Evolutionary conservation across 2,888 invertebrate genomes (phyloP), one percentile per base, ranked within the genome.

Genomic region (Brenthis hecate): DNA sequence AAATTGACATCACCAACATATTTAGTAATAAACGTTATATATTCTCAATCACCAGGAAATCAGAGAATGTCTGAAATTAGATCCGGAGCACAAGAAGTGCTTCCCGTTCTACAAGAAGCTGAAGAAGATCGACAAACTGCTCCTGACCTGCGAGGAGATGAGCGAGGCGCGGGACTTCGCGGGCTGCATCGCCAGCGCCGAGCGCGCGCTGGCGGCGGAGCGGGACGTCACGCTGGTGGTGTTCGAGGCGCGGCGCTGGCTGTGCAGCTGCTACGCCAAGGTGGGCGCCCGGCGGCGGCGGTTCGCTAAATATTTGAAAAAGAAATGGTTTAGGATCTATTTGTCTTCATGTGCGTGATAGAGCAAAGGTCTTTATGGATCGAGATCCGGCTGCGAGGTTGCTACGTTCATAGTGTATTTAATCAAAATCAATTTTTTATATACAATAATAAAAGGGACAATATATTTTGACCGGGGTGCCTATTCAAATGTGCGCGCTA

Each of bases 61-160:
- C 74, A 95, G 99, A 23, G 99, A 99, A 86, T 99, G 99, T 86
- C 94, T 99, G 19, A 98, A 97, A 85, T 92, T 99, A 55, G 99
- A 99, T 88, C 99, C 99, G 0, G 99, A 99, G 79, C 99, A 99
- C 91, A 98, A 98, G 89, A 94, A 96, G 78, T 99, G 99, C 88
- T 98, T 98, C 88, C 96, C 97, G 23, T 96, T 98, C 81, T 99
- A 99, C 93, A 99, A 99, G 87, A 97, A 97, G 85, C 93, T 99
- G 48, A 98, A 98, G 85, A 98, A 99, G 85, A 94, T 99, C 14
- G 97, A 97, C 75, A 98, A 98, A 83, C 91, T 95, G 69, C 84
- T 98, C 67, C 85, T 89, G 32, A 94, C 95, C 32, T 95, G 96
- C 13, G 95, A 96, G 78, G 85, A 89, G 61, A 86, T 93, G 3